Evolutionary conservation across 2,797 vertebrate genomes (phyloP).

Genomic region (Cyclopterus lumpus): DNA sequence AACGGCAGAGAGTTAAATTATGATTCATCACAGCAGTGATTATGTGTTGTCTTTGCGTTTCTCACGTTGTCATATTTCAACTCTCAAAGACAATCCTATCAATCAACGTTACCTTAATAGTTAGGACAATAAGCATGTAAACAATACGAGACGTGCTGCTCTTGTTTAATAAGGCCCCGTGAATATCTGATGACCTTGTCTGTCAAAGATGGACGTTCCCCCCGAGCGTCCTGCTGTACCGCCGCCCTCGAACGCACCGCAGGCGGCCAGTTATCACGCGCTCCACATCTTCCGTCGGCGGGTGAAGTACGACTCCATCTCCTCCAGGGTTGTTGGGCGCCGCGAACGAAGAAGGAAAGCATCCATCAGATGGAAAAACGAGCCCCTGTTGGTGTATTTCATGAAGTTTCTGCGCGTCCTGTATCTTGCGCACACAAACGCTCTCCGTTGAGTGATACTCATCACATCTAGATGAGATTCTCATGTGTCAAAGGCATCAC

Average conservation of each 20-base stretch:
- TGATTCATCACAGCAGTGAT: slow-evolving; percentile 33
- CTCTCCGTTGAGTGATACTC: slow-evolving; percentile 59
- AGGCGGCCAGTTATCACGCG: slow-evolving; percentile 1
- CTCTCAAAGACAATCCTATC: too few species aligned
- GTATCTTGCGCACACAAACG: slow-evolving; percentile 31
- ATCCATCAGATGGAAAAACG: slow-evolving; percentile 53
- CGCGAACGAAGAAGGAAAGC: slow-evolving; percentile 15
- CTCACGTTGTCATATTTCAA: slow-evolving; percentile 17
- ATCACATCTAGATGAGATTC: slow-evolving; percentile 60
- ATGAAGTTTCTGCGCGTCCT: slow-evolving; percentile 28
- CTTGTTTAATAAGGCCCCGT: slow-evolving; percentile 59
- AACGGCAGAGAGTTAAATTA: slow-evolving; percentile 12
- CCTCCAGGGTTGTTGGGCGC: slow-evolving; percentile 14
- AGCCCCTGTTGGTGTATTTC: slow-evolving; percentile 18
- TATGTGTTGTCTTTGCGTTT: slow-evolving; percentile 42
- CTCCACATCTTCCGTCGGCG: slow-evolving; percentile 32
- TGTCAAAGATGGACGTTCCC: slow-evolving; percentile 37
- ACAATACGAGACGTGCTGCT: too few species aligned
- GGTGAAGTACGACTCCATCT: slow-evolving; percentile 31
- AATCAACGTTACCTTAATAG: too few species aligned
- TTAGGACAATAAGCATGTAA: too few species aligned
- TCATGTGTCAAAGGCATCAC: slow-evolving; percentile 61
- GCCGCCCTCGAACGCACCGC: slow-evolving; percentile 32
- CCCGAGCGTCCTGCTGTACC: background rate
- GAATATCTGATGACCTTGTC: slow-evolving; percentile 62